phyloP scores from a whole-genome alignment of 2,113 vertebrate species.

The Tragelaphus buxtoni region DNA sequence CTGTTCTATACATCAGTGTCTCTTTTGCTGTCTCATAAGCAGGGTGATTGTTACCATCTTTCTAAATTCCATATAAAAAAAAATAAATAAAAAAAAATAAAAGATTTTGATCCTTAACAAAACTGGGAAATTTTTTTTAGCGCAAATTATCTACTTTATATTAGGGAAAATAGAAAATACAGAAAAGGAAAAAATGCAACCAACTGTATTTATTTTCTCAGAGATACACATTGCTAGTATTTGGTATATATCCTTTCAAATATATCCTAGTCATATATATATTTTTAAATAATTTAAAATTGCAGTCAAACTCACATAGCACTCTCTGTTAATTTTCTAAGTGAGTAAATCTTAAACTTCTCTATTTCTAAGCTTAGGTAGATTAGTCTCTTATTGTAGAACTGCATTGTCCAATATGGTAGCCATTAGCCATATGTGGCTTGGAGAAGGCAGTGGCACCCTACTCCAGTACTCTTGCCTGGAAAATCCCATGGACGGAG shows the following conservation, averaged over 20 bases:
- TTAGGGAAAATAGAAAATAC: background rate
- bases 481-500: too few relatives aligned
- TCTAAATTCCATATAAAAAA: too few relatives aligned
- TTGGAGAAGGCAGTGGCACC: background rate
- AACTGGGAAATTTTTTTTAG: background rate
- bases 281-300: conserved; percentile 7
- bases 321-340: background rate
- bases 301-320: background rate
- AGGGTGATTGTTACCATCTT: too few relatives aligned
- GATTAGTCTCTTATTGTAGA: background rate
- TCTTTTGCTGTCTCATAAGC: too few relatives aligned
- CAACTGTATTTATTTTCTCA: background rate
- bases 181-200: background rate
- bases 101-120: background rate
- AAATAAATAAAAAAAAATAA: too few relatives aligned
- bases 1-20: too few relatives aligned
- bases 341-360: background rate
- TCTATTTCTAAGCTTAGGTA: background rate
- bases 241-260: background rate
- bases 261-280: background rate
- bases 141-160: background rate
- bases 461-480: too few relatives aligned
- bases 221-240: background rate
- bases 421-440: background rate
- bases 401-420: background rate